phyloP scores from a whole-genome alignment of 2,888 invertebrate genomes.

The Cosmia pyralina region DNA sequence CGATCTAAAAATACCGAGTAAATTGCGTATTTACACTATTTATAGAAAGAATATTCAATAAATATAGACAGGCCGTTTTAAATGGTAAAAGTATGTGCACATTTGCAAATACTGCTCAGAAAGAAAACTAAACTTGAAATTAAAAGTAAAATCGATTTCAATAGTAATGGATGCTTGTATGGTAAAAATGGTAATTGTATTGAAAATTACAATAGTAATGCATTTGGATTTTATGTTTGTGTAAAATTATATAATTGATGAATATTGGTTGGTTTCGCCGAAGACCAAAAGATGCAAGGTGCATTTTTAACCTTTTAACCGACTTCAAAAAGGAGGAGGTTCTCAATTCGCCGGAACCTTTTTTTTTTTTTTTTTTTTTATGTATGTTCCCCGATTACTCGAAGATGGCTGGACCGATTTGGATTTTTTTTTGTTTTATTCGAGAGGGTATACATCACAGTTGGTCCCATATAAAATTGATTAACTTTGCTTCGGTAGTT shows the following conservation, averaged over 20 bases:
- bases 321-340: no score
- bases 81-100: conserved; percentile 11
- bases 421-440: no score
- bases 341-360: no score
- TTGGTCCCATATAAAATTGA: no score
- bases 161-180: conserved; percentile 3
- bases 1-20: conserved; percentile 47
- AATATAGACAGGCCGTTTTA: conserved; percentile 34
- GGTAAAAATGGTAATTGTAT: conserved; percentile 10
- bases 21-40: conserved; percentile 47
- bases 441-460: no score
- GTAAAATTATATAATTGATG: conserved; percentile 7
- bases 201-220: background rate
- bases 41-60: conserved; percentile 43
- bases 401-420: no score
- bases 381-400: no score
- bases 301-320: no score
- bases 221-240: background rate
- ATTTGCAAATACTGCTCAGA: conserved; percentile 14
- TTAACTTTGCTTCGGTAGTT: no score
- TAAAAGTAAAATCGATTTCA: conserved; percentile 32
- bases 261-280: background rate
- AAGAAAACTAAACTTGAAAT: conserved; percentile 30
- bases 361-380: no score
- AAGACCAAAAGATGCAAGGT: background rate